Base-by-base conservation (phyloP, 2,888 invertebrate species). In the Plutella xylostella region DNA sequence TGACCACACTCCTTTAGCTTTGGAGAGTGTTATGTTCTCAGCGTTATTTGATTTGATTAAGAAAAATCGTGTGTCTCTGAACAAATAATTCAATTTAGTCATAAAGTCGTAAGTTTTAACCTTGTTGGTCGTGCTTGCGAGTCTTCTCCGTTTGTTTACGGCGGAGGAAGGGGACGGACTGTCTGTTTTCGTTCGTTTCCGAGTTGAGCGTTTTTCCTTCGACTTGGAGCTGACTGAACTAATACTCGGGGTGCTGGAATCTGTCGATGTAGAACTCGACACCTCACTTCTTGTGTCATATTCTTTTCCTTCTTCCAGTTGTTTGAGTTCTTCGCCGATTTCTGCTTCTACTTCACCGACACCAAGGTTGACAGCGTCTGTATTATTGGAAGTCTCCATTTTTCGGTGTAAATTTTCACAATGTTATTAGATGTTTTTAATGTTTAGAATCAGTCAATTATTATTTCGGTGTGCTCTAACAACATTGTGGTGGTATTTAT, bases 11-110 rank as follows among this genome's bases (percentile, higher is more conserved):
- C 94, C 96, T 84, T 94, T 95, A 14, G 92, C 93, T 77, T 98
- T 98, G 1, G 97, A 96, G 48, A 98, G 72, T 28, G 93, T 92
- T 43, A 98, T 93, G 73, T 98, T 98, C 77, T 98, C 98, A 48
- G 94, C 93, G 78, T 98, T 98, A 77, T 97, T 98, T 42, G 97
- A 97, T 80, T 98, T 98, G 60, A 98, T 97, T 47, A 98, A 88
- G 82, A 97, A 98, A 85, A 96, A 98, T 54, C 92, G 88, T 41
- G 98, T 94, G 69, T 96, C 96, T 55, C 96, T 89, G 75, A 98
- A 97, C 55, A 98, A 86, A 76, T 97, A 97, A 80, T 95, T 96
- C 54, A 98, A 77, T 78, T 95, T 94, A 19, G 93, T 93, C 79
- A 91, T 87, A 62, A 93, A 94, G 77, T 94, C 94, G 64, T 93